Conservation (phyloP, 35 echinoderm and acorn worm species). For the Acanthaster planci region DNA sequence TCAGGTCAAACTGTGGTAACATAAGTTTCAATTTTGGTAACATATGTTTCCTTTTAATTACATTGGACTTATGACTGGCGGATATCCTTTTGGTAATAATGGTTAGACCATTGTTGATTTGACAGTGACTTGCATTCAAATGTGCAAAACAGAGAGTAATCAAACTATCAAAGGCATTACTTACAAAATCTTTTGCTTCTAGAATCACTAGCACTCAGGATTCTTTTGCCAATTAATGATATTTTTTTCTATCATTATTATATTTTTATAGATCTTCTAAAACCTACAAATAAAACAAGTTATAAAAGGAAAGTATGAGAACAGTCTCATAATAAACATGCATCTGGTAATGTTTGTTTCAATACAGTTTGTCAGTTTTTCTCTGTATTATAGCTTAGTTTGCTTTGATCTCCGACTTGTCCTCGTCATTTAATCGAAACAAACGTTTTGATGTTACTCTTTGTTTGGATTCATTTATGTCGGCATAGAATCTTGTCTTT, state of each 20-base stretch:
- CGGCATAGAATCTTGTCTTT: neutral
- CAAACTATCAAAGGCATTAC: neutral
- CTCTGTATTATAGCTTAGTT: too few relatives aligned
- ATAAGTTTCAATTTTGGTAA: conserved; percentile 14
- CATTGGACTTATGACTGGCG: neutral
- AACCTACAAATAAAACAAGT: too few relatives aligned
- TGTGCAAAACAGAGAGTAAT: neutral
- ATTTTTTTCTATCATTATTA: too few relatives aligned
- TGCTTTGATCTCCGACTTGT: too few relatives aligned
- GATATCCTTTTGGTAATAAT: neutral
- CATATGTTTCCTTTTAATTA: neutral
- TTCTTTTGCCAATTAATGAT: too few relatives aligned
- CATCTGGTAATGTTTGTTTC: too few relatives aligned
- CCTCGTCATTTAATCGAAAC: too few relatives aligned
- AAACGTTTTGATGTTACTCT: neutral
- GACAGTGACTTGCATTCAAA: neutral
- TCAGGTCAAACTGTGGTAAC: neutral
- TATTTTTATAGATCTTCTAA: too few relatives aligned
- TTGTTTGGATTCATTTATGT: neutral
- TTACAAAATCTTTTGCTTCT: neutral
- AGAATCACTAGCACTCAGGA: too few relatives aligned
- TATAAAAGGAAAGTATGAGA: too few relatives aligned
- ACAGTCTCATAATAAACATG: too few relatives aligned
- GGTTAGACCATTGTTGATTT: neutral
- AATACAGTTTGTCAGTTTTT: too few relatives aligned